Percentiles rank a stretch among this genome's conserved stretches.
phyloP scores from a whole-genome alignment of 2,888 invertebrate genomes.

The Lycia hirtaria region DNA sequence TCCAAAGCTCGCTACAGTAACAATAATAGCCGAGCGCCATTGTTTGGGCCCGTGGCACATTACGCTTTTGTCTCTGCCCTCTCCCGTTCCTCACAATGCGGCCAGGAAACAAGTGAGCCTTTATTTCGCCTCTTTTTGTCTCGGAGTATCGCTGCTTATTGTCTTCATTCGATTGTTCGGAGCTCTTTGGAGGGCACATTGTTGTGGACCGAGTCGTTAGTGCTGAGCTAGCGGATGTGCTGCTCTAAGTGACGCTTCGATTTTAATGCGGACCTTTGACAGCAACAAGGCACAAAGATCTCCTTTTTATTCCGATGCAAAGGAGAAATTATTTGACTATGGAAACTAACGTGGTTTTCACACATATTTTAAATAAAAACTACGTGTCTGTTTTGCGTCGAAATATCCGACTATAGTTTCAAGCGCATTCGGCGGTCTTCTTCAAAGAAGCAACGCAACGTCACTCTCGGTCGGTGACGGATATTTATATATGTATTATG shows the following conservation, averaged over 20 bases:
- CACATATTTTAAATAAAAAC: not conserved
- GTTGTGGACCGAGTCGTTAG: conserved; percentile 83
- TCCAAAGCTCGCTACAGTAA: conserved; percentile 83
- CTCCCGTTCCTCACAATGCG: conserved; percentile 85
- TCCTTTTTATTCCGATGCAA: too few species aligned
- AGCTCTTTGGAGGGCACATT: conserved; percentile 85
- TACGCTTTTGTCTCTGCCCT: conserved; percentile 86
- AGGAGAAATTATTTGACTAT: too few species aligned
- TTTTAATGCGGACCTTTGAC: conserved; percentile 72
- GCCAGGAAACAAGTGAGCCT: conserved; percentile 86
- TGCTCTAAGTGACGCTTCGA: conserved; percentile 79
- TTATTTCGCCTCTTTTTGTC: conserved; percentile 87
- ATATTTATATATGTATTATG: too few species aligned
- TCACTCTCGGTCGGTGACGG: too few species aligned
- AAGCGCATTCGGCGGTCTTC: too few species aligned
- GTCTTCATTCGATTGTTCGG: conserved; percentile 87
- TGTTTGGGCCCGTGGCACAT: conserved; percentile 86
- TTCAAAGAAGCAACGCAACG: too few species aligned
- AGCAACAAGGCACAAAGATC: conserved; percentile 22
- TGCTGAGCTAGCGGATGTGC: conserved; percentile 82
- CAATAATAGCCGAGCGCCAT: conserved; percentile 83
- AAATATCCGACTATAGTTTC: too few species aligned
- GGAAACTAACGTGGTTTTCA: too few species aligned
- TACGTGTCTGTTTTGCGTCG: too few species aligned
- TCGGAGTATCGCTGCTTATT: conserved; percentile 87